Percentiles rank a stretch among this genome's conserved stretches.
Evolutionary conservation across 2,797 vertebrate species (phyloP).

Genomic region (Poliocrania exsul): DNA sequence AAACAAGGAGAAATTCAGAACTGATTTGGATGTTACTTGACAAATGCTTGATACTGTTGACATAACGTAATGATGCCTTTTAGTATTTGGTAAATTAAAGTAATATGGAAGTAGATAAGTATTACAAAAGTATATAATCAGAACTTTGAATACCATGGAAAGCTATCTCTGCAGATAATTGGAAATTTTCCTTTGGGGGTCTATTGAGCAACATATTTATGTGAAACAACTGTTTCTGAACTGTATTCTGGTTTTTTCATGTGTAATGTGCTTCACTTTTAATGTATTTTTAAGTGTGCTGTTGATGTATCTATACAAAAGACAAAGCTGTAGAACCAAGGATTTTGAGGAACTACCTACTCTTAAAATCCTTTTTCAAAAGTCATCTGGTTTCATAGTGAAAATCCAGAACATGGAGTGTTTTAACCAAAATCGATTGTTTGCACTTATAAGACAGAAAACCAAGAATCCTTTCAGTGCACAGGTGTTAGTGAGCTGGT

Average conservation of each 20-base stretch:
- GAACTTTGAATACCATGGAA: background rate
- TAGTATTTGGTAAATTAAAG: background rate
- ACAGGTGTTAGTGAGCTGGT: background rate
- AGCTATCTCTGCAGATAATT: background rate
- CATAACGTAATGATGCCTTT: background rate
- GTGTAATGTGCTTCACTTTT: background rate
- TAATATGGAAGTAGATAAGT: background rate
- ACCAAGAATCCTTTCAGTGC: background rate
- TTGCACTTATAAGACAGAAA: background rate
- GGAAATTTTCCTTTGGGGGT: background rate
- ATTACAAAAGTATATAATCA: background rate
- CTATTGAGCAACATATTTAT: background rate
- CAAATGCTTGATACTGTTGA: background rate
- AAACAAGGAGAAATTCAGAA: background rate
- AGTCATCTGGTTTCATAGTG: background rate
- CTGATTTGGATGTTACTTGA: background rate
- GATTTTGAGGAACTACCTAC: background rate
- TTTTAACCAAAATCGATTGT: background rate
- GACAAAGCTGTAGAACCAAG: background rate
- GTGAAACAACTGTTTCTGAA: background rate
- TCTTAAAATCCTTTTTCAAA: background rate
- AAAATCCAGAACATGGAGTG: background rate
- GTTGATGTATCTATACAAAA: background rate
- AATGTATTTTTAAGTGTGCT: background rate
- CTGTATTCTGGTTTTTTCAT: background rate